Evolutionary conservation across 2,113 vertebrate species (phyloP).

Genomic region (Pseudois nayaur): DNA sequence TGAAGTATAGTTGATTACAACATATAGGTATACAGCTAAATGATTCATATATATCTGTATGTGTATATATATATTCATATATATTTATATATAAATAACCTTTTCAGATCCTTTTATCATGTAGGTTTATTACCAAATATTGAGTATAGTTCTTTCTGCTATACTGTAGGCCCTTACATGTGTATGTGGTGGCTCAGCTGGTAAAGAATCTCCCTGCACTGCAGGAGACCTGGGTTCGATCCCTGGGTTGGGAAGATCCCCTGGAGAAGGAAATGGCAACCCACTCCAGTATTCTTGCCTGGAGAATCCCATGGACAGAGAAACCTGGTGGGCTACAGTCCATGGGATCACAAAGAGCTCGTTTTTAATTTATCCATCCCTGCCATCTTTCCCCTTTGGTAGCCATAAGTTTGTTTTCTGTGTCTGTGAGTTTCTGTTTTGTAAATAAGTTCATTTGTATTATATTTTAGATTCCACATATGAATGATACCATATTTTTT

Average conservation of each 20-base stretch:
- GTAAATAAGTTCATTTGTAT: background rate
- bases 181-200: background rate
- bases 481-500: background rate
- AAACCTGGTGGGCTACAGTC: background rate
- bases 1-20: background rate
- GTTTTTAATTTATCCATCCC: background rate
- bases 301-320: background rate
- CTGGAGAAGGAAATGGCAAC: background rate
- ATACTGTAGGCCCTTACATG: background rate
- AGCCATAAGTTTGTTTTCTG: background rate
- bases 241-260: background rate
- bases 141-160: background rate
- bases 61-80: background rate
- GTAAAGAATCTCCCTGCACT: background rate
- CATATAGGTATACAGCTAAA: background rate
- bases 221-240: background rate
- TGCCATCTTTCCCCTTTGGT: background rate
- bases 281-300: background rate
- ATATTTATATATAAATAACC: background rate
- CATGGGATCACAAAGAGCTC: background rate
- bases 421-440: background rate
- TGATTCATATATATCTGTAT: background rate
- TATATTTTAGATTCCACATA: background rate
- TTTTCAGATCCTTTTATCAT: background rate
- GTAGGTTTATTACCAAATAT: background rate